Conservation (phyloP, 2,113 vertebrate genomes). For the Otocyon megalotis region DNA sequence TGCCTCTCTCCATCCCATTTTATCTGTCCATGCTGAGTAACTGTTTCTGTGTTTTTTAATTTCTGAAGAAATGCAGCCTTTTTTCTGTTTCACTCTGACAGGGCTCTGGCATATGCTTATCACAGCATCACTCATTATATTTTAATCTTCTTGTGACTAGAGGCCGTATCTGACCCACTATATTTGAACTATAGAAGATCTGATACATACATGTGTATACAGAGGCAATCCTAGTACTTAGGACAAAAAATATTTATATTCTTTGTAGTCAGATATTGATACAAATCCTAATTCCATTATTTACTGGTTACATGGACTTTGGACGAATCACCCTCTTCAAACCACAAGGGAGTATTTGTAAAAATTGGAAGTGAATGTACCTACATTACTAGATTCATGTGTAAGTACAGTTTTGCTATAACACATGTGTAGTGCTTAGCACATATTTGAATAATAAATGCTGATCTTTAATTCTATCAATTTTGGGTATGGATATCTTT, state of each 20-base stretch:
- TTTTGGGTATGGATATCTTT: not conserved
- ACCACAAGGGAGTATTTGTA: slow-evolving; percentile 36
- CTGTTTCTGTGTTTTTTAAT: not conserved
- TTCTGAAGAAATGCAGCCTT: slow-evolving; percentile 27
- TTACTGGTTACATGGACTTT: not conserved
- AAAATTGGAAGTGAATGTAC: slow-evolving; percentile 18
- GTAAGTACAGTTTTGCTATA: not conserved
- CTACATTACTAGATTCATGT: not conserved
- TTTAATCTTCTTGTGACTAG: not conserved
- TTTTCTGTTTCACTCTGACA: not conserved
- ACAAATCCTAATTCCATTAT: not conserved
- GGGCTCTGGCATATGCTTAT: not conserved
- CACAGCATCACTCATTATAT: not conserved
- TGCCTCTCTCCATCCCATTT: not conserved
- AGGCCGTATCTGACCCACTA: not conserved
- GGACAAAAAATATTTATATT: not conserved
- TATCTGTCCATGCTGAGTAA: slow-evolving; percentile 24
- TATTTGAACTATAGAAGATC: not conserved
- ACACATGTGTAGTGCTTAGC: not conserved
- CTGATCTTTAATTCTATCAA: not conserved
- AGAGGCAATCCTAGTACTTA: not conserved
- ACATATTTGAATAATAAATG: slow-evolving; percentile 48
- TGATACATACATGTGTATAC: not conserved
- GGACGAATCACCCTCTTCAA: not conserved
- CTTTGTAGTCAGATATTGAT: not conserved